These are phyloP conservation scores for Actinostola sp. DNA, from an alignment of 92 coral and sea anemone genomes.

Conservation along the genomic window DNA sequence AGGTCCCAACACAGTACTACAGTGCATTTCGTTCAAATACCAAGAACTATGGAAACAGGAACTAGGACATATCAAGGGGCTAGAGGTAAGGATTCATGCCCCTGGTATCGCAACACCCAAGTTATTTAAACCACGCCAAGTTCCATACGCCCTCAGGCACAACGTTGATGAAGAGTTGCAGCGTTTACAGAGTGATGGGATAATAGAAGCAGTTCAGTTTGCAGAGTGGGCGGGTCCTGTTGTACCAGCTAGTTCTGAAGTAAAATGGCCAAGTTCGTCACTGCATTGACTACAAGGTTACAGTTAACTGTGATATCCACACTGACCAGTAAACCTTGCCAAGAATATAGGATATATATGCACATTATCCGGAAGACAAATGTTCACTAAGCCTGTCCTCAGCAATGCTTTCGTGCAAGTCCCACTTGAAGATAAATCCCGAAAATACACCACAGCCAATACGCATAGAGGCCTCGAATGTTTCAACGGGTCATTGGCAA, in stretches of 20 bases:
- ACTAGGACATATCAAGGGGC: conserved; percentile 37
- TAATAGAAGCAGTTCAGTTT: conserved; percentile 38
- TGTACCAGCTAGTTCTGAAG: conserved; percentile 40
- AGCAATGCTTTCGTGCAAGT: conserved; percentile 23
- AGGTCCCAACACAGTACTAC: no score
- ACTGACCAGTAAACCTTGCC: conserved; percentile 26
- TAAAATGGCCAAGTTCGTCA: conserved; percentile 12
- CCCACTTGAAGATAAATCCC: no score
- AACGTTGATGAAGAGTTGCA: conserved; percentile 38
- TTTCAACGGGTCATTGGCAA: no score
- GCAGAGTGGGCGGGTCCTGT: conserved; percentile 59
- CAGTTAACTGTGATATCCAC: conserved; percentile 4
- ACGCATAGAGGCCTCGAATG: no score
- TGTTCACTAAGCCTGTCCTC: conserved; percentile 16
- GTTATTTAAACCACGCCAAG: conserved; percentile 35
- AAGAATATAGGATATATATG: conserved; percentile 24
- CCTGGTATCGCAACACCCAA: conserved; percentile 27
- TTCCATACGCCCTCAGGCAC: conserved; percentile 26
- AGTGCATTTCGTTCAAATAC: no score
- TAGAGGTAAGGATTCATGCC: conserved; percentile 24
- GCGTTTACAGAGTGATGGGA: conserved; percentile 25
- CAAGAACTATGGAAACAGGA: conserved; percentile 28
- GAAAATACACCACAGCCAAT: no score
- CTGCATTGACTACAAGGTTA: conserved; percentile 10
- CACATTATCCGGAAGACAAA: conserved; percentile 13